A percentile compares a stretch with the other conserved stretches of the same genome.
Conservation (phyloP, 2,888 invertebrate genomes). For the Ectemnius lituratus region DNA sequence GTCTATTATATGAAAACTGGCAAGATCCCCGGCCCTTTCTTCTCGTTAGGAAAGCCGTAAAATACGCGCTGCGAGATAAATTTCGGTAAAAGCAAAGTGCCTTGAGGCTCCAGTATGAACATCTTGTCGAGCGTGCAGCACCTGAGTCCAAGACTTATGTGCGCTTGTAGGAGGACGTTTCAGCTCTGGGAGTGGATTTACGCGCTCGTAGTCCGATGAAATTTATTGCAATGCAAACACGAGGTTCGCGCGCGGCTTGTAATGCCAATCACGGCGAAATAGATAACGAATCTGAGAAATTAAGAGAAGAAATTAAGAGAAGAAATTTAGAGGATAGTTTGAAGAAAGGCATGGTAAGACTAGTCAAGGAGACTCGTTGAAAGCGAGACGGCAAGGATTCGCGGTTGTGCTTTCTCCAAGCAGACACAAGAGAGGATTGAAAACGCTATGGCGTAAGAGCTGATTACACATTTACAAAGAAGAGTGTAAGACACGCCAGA, state of each 20-base stretch:
- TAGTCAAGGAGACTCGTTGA: too few relatives aligned
- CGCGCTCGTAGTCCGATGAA: conserved; percentile 27
- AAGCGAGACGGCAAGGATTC: too few relatives aligned
- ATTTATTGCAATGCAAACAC: background rate
- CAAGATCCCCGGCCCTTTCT: conserved; percentile 10
- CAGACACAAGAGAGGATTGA: conserved; percentile 22
- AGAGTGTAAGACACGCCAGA: conserved; percentile 55
- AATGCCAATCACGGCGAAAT: too few relatives aligned
- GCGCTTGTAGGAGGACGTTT: conserved; percentile 38
- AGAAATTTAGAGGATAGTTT: too few relatives aligned
- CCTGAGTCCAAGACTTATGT: conserved; percentile 69
- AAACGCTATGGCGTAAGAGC: conserved; percentile 45
- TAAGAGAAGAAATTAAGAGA: too few relatives aligned
- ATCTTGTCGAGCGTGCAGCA: conserved; percentile 61
- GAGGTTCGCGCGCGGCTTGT: too few relatives aligned
- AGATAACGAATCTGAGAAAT: too few relatives aligned
- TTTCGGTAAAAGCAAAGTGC: conserved; percentile 71
- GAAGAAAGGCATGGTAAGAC: too few relatives aligned
- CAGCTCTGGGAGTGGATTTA: conserved; percentile 50
- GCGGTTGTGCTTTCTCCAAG: too few relatives aligned
- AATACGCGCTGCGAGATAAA: conserved; percentile 59
- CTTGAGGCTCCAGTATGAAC: conserved; percentile 61
- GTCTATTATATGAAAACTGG: conserved; percentile 29
- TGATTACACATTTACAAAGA: conserved; percentile 70
- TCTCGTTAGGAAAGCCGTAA: conserved; percentile 29